Evolutionary conservation across 2,888 invertebrate genomes (phyloP), one percentile per base, ranked within the genome.

Genomic region (Octonoba sinensis): DNA sequence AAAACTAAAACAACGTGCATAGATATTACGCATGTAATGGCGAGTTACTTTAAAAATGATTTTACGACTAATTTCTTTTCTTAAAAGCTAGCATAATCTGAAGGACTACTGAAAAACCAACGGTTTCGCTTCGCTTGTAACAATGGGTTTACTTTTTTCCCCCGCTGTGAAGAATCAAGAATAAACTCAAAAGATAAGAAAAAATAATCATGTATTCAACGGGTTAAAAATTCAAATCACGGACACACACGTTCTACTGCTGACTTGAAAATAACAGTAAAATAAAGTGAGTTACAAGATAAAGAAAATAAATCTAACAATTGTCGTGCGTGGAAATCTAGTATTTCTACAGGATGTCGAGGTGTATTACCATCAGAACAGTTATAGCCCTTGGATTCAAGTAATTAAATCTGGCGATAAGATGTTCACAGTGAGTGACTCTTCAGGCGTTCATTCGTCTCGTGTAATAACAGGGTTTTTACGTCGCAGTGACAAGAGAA

Each of bases 361-460:
- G 36, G 16, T 62, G 60, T 46, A 60, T 51, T 20, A 69, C 18
- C n/a, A 49, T 20, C 59, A 49, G 64, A 54, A 64, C 73, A 73
- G 73, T 66, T 57, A 66, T 57, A 73, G 62, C 49, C 44, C 60
- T 70, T 44, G 56, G 56, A 65, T 57, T 56, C 8, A 15, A 71
- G 73, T 81, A 81, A 81, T 81, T 81, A 81, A 81, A 81, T 81
- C 79, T 69, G 60, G 20, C 57, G 79, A 74, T 81, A 81, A 74
- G 77, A 27, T 16, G 46, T 69, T 62, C 76, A 70, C 69, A 54
- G 51, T 54, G 70, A 47, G 59, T 44, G 44, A n/a, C 59, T 56
- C 51, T 67, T 47, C 49, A 56, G 54, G 59, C 15, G 18, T 51
- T 36, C 73, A 69, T 81, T 64, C 62, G 73, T 73, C 79, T 56